phyloP scores from a whole-genome alignment of 2,888 invertebrate species.

The Thyatira batis region DNA sequence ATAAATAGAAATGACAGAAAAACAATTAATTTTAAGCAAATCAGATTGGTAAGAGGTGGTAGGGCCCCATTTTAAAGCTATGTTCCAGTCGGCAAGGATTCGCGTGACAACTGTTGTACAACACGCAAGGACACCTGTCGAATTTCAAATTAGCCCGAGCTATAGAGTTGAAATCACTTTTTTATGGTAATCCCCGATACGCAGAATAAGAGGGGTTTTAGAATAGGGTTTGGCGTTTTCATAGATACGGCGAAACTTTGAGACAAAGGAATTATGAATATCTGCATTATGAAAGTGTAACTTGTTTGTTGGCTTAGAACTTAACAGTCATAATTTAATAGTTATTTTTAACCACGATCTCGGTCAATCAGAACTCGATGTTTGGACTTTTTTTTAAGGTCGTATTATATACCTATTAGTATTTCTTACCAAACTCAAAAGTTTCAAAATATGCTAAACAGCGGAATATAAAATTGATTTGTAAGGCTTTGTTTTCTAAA shows the following conservation, averaged over 20 bases:
- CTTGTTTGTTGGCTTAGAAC: too few relatives aligned
- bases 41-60: too few relatives aligned
- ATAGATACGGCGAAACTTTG: neutral
- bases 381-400: too few relatives aligned
- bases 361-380: too few relatives aligned
- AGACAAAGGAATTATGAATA: neutral
- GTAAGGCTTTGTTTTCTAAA: neutral
- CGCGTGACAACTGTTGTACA: slow-evolving; percentile 39
- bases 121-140: slow-evolving; percentile 51
- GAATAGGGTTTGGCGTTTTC: neutral
- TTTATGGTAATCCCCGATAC: slow-evolving; percentile 52
- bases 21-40: too few relatives aligned
- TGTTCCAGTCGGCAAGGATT: slow-evolving; percentile 30
- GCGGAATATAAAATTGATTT: neutral
- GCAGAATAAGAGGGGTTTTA: slow-evolving; percentile 13
- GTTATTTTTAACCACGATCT: too few relatives aligned
- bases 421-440: too few relatives aligned
- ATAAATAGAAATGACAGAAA: too few relatives aligned
- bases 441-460: neutral
- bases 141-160: slow-evolving; percentile 48
- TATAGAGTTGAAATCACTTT: slow-evolving; percentile 40
- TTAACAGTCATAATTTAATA: too few relatives aligned
- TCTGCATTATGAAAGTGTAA: neutral
- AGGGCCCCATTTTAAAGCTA: too few relatives aligned
- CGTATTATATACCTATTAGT: too few relatives aligned